These are phyloP conservation scores for Melanostigma gelatinosum DNA, from an alignment of 2,113 vertebrate species.

Conservation along the genomic window DNA sequence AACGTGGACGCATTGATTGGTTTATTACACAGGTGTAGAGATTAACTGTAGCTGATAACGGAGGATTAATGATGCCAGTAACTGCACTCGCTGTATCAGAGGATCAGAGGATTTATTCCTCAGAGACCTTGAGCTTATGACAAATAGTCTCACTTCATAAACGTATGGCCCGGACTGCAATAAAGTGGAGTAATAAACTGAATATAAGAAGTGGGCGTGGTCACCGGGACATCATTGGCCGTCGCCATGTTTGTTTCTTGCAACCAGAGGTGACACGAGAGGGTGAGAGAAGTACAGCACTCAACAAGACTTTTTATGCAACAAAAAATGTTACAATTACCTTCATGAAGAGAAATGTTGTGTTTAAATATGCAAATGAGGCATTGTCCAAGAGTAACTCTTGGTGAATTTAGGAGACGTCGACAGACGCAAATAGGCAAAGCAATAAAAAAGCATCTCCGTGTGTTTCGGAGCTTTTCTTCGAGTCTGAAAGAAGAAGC, in stretches of 20 bases:
- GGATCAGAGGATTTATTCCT: background rate
- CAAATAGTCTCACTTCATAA: background rate
- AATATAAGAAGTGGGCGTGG: background rate
- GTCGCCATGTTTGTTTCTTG: no score
- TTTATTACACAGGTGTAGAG: background rate
- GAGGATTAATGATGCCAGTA: background rate
- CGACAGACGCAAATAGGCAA: no score
- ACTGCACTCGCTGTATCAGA: background rate
- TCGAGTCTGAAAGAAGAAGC: no score
- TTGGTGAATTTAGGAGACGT: no score
- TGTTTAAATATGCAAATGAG: no score
- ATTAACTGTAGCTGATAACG: background rate
- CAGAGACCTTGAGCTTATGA: slow-evolving; percentile 21
- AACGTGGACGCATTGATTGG: background rate
- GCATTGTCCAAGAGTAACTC: no score
- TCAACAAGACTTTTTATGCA: no score
- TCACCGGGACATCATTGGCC: background rate
- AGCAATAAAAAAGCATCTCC: no score
- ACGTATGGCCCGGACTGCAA: background rate
- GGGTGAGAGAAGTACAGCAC: background rate
- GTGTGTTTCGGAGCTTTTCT: no score
- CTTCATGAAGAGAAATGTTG: no score
- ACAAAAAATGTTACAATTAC: no score
- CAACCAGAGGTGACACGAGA: background rate
- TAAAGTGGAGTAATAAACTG: background rate